phyloP scores from a whole-genome alignment of 2,797 vertebrate genomes.

The Gobionotothen gibberifrons region DNA sequence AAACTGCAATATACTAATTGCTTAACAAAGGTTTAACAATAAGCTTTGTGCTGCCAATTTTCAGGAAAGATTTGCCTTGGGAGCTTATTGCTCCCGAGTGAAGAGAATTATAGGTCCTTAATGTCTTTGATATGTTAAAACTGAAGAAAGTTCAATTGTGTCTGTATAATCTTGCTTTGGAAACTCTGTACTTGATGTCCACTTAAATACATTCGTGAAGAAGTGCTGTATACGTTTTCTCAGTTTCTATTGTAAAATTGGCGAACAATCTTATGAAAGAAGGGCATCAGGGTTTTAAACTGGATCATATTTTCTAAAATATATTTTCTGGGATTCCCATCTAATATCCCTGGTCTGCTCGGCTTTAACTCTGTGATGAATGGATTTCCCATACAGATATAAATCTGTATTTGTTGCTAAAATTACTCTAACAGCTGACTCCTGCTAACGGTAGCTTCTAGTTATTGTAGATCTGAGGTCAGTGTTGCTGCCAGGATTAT shows the following conservation, averaged over 20 bases:
- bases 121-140: background rate
- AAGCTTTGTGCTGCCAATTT: background rate
- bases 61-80: background rate
- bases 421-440: too few species aligned
- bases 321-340: too few species aligned
- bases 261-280: too few species aligned
- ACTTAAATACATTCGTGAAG: background rate
- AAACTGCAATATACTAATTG: background rate
- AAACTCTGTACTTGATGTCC: background rate
- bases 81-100: background rate
- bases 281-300: too few species aligned
- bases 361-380: too few species aligned
- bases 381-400: too few species aligned
- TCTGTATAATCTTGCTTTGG: background rate
- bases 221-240: background rate
- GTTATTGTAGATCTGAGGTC: too few species aligned
- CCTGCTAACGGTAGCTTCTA: too few species aligned
- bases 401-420: too few species aligned
- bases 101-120: background rate
- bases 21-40: constrained; percentile 1
- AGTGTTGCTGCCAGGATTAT: too few species aligned
- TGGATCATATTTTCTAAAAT: too few species aligned
- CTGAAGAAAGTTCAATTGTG: background rate
- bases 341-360: too few species aligned
- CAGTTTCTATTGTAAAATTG: background rate